Base-by-base conservation (phyloP, 2,888 invertebrate species). In the Notocelia uddmanniana region DNA sequence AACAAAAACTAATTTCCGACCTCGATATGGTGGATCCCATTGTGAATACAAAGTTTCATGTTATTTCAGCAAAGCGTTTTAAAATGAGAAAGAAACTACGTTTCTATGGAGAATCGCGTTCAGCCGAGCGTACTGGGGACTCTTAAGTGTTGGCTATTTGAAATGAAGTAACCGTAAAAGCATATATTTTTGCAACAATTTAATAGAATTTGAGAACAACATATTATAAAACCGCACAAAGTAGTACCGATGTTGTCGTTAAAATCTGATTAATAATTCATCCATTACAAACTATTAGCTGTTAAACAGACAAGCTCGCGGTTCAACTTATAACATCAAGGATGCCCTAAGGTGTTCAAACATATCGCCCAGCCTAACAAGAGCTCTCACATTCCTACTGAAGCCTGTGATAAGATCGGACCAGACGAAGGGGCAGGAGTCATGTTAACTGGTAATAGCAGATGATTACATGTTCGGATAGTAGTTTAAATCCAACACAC, bases 251-350 rank as follows among this genome's bases (percentile, higher is more conserved):
- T 67, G 71, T 62, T 62, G 63, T 72, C 23, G 58, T 64, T 59
- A 73, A 62, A 60, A 73, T 72, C 69, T 74, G 59, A 58, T 74
- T 73, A 75, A 74, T 75, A 76, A 73, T 69, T 78, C 76, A 77
- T 76, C 76, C 76, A 83, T 82, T 81, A 81, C 78, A 80, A 80
- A 81, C 78, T 78, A 83, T 83, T 83, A 83, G 78, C 75, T 80
- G 77, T 74, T 79, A 82, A 82, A 83, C 77, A 79, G 80, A 82
- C 80, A 81, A 75, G 76, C 76, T 76, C 77, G 74, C 76, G 74
- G 66, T 58, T 67, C 73, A 63, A 72, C 63, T 67, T 48, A 58
- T 76, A 67, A 68, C 70, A 74, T 75, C 73, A 80, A 77, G 74
- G 74, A 76, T 77, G 78, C 79, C 81, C 77, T 63, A 75, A 79